Evolutionary conservation across 2,113 vertebrate genomes (phyloP).

Genomic region (Zapus hudsonius): DNA sequence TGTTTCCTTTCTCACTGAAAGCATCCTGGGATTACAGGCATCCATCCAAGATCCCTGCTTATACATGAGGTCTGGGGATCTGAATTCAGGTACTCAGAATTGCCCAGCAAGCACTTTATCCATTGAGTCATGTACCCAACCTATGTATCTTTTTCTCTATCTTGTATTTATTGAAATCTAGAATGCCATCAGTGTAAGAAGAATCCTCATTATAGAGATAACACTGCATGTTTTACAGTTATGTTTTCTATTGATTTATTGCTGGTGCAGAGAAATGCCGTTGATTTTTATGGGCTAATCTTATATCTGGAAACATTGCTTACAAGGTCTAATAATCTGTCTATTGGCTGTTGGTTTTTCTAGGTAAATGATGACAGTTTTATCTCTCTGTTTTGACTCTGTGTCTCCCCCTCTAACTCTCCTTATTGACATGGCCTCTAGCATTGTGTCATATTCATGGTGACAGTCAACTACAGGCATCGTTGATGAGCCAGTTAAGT

Average conservation of each 20-base stretch:
- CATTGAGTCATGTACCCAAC: too few species aligned
- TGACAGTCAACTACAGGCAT: not conserved
- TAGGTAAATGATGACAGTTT: slow-evolving; percentile 11
- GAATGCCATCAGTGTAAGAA: not conserved
- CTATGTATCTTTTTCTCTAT: not conserved
- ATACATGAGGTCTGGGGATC: too few species aligned
- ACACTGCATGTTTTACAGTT: not conserved
- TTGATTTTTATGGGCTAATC: slow-evolving; percentile 56
- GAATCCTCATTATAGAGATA: slow-evolving; percentile 31
- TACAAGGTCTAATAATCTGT: slow-evolving; percentile 29
- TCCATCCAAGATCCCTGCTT: too few species aligned
- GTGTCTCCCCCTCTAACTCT: not conserved
- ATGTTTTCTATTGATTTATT: slow-evolving; percentile 33
- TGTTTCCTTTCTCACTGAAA: too few species aligned
- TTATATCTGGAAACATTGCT: slow-evolving; percentile 1
- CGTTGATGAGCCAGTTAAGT: not conserved
- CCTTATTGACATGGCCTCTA: not conserved
- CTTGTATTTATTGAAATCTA: slow-evolving; percentile 36
- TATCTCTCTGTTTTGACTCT: not conserved
- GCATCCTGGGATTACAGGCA: too few species aligned
- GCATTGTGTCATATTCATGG: not conserved
- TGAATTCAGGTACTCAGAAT: too few species aligned
- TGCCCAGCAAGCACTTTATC: too few species aligned
- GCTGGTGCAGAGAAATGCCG: not conserved
- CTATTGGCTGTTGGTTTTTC: slow-evolving; percentile 7